A percentile compares a stretch with the other conserved stretches of the same genome.
Evolutionary conservation across 2,888 invertebrate species (phyloP).

Genomic region (Slavum lentiscoides): DNA sequence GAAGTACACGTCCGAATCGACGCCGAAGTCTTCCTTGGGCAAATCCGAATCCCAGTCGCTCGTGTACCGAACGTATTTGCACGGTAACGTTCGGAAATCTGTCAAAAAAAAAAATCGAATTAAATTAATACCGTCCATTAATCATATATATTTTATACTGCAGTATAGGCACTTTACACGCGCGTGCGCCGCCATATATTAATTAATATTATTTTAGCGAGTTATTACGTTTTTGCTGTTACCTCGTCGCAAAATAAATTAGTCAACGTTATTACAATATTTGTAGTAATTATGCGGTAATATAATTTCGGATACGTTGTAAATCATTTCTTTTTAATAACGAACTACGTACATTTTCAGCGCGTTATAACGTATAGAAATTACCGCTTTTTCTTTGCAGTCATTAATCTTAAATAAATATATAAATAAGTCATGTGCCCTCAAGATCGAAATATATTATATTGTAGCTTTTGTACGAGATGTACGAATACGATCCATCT

Average conservation of each 20-base stretch:
- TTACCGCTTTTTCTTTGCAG: too few species aligned
- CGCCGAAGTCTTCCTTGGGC: conserved; percentile 36
- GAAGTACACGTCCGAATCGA: conserved; percentile 57
- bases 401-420: too few species aligned
- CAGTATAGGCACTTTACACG: too few species aligned
- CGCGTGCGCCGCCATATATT: too few species aligned
- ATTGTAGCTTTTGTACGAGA: too few species aligned
- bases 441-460: too few species aligned
- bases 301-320: background rate
- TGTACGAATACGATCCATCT: too few species aligned
- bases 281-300: background rate
- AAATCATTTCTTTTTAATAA: background rate
- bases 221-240: background rate
- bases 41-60: conserved; percentile 39
- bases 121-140: background rate
- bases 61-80: conserved; percentile 42
- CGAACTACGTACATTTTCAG: background rate
- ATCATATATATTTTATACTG: too few species aligned
- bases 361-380: background rate
- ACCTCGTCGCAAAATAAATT: background rate
- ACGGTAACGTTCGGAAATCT: conserved; percentile 42
- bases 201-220: background rate
- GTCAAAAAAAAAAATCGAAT: background rate
- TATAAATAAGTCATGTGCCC: too few species aligned
- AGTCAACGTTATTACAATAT: background rate